These are phyloP conservation scores for Patella depressa DNA, from an alignment of 2,888 invertebrate genomes.

Conservation along the genomic window DNA sequence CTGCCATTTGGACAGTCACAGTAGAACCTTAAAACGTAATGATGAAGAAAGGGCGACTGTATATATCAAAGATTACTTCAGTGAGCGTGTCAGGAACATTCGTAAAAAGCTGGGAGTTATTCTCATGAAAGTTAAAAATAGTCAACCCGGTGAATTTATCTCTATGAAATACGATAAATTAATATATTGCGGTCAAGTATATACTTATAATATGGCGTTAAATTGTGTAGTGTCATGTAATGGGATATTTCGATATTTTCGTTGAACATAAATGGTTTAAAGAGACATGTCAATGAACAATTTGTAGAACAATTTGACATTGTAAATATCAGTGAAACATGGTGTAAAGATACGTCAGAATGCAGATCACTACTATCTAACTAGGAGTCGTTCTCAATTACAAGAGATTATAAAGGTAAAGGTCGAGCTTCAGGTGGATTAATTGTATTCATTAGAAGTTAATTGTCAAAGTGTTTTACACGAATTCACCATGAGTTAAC, in stretches of 20 bases:
- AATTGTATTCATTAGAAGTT: neutral
- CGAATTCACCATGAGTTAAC: constrained; percentile 1
- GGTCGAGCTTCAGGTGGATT: neutral
- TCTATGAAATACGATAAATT: too few relatives aligned
- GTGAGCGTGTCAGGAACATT: neutral
- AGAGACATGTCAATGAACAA: too few relatives aligned
- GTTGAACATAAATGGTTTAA: too few relatives aligned
- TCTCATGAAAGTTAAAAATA: neutral
- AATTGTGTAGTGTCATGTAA: too few relatives aligned
- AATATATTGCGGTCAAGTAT: too few relatives aligned
- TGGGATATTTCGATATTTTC: too few relatives aligned
- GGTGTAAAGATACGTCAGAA: neutral
- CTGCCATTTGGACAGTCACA: too few relatives aligned
- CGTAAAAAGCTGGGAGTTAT: neutral
- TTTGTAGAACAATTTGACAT: too few relatives aligned
- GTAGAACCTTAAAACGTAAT: too few relatives aligned
- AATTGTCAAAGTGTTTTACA: neutral
- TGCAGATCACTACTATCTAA: neutral
- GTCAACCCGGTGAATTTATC: neutral
- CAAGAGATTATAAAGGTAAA: neutral
- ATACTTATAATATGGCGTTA: too few relatives aligned
- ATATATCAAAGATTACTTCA: neutral
- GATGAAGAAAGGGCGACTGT: neutral
- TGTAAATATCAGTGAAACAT: too few relatives aligned
- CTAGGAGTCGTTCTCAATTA: neutral